Conservation (phyloP, 2,797 vertebrate species). For the Merluccius polli region DNA sequence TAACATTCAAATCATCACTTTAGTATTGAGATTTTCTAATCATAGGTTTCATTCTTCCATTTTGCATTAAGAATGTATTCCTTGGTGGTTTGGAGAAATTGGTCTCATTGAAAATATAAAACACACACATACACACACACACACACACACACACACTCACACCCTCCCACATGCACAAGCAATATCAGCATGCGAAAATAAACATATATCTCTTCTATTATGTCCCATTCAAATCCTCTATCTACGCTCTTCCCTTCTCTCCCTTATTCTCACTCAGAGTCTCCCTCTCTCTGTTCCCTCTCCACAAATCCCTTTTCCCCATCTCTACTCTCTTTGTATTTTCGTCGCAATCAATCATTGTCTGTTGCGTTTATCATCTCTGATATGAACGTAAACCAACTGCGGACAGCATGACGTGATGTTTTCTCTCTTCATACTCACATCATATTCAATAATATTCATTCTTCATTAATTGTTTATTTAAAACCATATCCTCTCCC, state of each 20-base stretch:
- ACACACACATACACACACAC: too few relatives aligned
- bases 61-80: neutral
- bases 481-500: constrained; percentile 2
- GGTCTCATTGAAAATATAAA: neutral
- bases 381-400: neutral
- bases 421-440: neutral
- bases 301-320: constrained; percentile 24
- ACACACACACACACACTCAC: neutral
- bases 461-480: neutral
- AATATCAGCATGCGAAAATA: neutral
- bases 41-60: too few relatives aligned
- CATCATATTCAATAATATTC: neutral
- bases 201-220: constrained; percentile 29
- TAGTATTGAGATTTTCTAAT: too few relatives aligned
- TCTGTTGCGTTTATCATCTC: neutral
- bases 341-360: neutral
- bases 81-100: neutral
- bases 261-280: constrained; percentile 8
- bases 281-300: constrained; percentile 15
- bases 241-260: neutral
- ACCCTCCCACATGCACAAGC: neutral
- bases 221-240: neutral
- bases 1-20: too few relatives aligned
- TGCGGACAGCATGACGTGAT: neutral
- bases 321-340: neutral